phyloP scores from a whole-genome alignment of 2,888 invertebrate species.

The Oscheius onirici region DNA sequence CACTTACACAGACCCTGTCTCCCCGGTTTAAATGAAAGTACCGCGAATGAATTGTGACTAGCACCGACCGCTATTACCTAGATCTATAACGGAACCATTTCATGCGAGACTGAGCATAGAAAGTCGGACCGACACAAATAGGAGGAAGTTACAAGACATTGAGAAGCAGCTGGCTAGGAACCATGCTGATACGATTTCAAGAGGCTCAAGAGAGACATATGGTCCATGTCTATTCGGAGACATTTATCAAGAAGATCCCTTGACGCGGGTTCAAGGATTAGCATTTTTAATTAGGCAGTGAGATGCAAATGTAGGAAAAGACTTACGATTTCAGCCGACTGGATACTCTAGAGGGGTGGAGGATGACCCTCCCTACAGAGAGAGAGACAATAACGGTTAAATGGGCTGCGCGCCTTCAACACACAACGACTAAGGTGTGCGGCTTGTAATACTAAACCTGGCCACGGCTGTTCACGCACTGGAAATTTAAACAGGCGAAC shows the following conservation, averaged over 20 bases:
- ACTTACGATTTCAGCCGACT: conserved; percentile 22
- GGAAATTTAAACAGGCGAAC: no score
- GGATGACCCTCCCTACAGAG: conserved; percentile 5
- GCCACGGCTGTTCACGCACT: conserved; percentile 26
- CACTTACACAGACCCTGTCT: conserved; percentile 1
- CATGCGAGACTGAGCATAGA: not conserved
- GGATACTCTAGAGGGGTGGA: not conserved
- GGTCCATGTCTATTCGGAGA: conserved; percentile 16
- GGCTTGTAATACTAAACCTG: conserved; percentile 22
- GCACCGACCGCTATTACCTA: conserved; percentile 6
- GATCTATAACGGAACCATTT: conserved; percentile 2
- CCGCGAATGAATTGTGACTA: conserved; percentile 22
- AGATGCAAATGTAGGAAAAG: conserved; percentile 25
- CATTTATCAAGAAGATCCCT: conserved; percentile 32
- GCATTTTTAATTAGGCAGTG: conserved; percentile 21
- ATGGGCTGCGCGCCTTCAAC: conserved; percentile 23
- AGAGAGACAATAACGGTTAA: conserved; percentile 28
- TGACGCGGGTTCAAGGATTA: conserved; percentile 19
- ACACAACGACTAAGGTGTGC: conserved; percentile 29
- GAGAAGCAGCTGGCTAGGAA: not conserved
- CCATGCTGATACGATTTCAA: conserved; percentile 8
- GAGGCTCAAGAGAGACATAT: conserved; percentile 2
- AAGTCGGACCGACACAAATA: not conserved
- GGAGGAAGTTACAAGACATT: not conserved
- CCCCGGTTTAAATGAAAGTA: conserved; percentile 12